A percentile compares a stretch with the other conserved stretches of the same genome.
phyloP scores from a whole-genome alignment of 2,113 vertebrate species.

The Serinus canaria region DNA sequence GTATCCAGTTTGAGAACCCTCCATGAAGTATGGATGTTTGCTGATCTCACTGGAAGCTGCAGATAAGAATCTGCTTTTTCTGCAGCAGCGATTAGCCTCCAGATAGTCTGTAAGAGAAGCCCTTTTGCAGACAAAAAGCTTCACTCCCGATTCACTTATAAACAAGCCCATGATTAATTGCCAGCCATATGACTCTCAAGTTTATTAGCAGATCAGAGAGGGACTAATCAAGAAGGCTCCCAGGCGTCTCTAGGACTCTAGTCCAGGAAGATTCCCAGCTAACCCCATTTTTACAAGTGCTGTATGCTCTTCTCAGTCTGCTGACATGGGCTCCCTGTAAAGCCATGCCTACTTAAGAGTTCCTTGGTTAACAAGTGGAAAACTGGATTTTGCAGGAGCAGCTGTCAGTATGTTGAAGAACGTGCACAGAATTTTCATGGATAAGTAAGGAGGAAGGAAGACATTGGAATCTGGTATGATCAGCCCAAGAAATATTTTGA shows the following conservation, averaged over 20 bases:
- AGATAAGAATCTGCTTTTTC: slow-evolving; percentile 39
- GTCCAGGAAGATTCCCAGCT: neutral
- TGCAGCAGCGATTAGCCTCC: neutral
- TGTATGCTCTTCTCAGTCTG: neutral
- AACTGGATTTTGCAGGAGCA: slow-evolving; percentile 22
- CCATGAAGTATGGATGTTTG: neutral
- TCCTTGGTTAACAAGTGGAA: neutral
- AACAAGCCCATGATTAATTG: neutral
- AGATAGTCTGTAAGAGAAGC: slow-evolving; percentile 14
- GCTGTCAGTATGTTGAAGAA: slow-evolving; percentile 13
- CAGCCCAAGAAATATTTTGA: neutral
- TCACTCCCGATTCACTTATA: neutral
- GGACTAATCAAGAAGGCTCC: neutral
- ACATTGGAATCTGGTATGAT: neutral
- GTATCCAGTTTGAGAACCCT: neutral
- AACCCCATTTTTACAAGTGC: neutral
- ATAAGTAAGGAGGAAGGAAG: slow-evolving; percentile 5
- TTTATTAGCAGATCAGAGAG: slow-evolving; percentile 10
- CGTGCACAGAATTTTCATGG: neutral
- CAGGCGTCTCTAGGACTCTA: neutral
- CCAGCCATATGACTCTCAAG: slow-evolving; percentile 2
- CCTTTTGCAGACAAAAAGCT: slow-evolving; percentile 5
- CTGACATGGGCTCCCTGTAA: neutral
- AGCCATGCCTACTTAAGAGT: neutral
- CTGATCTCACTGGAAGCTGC: neutral